Conservation (phyloP, 1,140 invertebrate genomes). For the Gryllus bimaculatus region DNA sequence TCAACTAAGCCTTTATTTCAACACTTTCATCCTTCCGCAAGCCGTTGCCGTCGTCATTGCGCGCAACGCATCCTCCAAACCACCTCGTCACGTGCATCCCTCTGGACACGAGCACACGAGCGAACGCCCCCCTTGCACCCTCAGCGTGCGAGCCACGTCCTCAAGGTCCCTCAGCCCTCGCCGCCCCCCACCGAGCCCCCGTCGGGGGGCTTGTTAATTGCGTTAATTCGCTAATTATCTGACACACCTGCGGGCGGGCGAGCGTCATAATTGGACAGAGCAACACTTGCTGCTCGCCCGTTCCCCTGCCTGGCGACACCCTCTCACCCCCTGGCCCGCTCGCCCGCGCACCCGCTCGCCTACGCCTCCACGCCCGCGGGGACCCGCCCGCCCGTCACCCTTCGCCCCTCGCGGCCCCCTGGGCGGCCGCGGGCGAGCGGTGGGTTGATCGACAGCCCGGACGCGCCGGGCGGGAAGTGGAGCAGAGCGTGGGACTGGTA, state of each 20-base stretch:
- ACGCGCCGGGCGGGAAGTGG: too few species aligned
- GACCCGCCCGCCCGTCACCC: background rate
- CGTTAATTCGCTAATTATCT: background rate
- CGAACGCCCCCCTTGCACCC: too few species aligned
- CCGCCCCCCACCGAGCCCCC: too few species aligned
- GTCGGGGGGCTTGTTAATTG: background rate
- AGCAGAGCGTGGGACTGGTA: too few species aligned
- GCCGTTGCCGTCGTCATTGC: background rate
- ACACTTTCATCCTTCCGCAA: too few species aligned
- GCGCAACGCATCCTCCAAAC: too few species aligned
- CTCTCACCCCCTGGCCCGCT: background rate
- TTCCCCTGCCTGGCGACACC: too few species aligned
- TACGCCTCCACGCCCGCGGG: too few species aligned
- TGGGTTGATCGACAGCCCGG: too few species aligned
- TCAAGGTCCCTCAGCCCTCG: background rate
- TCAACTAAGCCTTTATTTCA: too few species aligned
- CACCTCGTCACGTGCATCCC: background rate
- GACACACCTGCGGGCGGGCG: background rate
- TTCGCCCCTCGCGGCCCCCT: background rate
- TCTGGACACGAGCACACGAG: background rate
- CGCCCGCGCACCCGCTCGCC: too few species aligned
- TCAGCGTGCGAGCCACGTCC: background rate
- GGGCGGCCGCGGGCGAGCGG: too few species aligned
- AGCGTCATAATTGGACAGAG: background rate
- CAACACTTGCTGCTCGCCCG: background rate